These are phyloP conservation scores for Coenonympha arcania DNA, from an alignment of 2,888 invertebrate species.

Conservation along the genomic window DNA sequence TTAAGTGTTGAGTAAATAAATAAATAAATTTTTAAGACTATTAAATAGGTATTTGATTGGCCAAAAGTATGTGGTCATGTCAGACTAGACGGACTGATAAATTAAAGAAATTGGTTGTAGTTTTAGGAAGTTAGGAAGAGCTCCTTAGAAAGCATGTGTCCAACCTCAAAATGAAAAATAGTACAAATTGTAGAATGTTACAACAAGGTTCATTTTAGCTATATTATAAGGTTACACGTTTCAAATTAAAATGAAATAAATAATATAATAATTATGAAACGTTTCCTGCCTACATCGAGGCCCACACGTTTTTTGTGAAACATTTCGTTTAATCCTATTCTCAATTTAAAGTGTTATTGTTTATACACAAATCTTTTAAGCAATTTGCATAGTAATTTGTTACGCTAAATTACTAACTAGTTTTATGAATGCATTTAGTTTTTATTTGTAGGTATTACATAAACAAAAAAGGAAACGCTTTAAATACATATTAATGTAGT, in stretches of 20 bases:
- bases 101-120: no score
- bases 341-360: slow-evolving; percentile 20
- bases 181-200: no score
- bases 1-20: no score
- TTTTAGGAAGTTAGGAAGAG: no score
- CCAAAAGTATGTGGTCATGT: no score
- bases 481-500: neutral
- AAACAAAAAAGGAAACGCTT: neutral
- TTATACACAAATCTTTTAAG: slow-evolving; percentile 13
- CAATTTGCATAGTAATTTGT: slow-evolving; percentile 26
- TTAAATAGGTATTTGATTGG: no score
- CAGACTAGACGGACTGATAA: no score
- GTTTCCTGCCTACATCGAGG: neutral
- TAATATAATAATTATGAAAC: no score
- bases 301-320: neutral
- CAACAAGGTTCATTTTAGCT: neutral
- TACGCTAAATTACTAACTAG: slow-evolving; percentile 12
- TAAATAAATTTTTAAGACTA: no score
- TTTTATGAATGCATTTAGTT: slow-evolving; percentile 9
- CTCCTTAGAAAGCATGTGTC: no score
- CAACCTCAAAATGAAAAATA: no score
- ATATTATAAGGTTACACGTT: neutral
- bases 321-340: slow-evolving; percentile 10
- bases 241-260: no score
- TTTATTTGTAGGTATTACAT: neutral